These are phyloP conservation scores for Brienomyrus longianalis DNA, from an alignment of 2,113 vertebrate species.

Conservation along the genomic window DNA sequence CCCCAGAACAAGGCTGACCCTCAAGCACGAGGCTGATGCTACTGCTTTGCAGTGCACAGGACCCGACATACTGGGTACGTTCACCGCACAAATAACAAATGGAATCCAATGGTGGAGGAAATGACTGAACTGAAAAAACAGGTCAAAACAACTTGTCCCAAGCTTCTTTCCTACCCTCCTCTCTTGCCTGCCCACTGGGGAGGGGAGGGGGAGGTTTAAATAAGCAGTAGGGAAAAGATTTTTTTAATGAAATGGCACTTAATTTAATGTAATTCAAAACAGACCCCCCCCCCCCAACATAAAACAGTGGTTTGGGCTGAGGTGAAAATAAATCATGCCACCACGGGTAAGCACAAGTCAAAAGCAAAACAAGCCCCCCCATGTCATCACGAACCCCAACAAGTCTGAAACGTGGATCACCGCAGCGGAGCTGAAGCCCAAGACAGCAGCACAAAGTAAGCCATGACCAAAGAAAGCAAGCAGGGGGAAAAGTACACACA, in stretches of 20 bases:
- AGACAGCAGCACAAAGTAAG: not conserved
- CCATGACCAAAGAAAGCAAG: not conserved
- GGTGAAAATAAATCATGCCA: not conserved
- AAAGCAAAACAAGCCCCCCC: not conserved
- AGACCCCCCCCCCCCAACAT: not conserved
- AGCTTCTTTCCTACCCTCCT: conserved; percentile 29
- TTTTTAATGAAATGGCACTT: not conserved
- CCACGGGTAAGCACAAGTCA: not conserved
- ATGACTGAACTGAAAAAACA: conserved; percentile 43
- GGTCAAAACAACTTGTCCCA: conserved; percentile 39
- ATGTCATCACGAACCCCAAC: not conserved
- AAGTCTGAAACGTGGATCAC: not conserved
- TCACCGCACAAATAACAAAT: conserved; percentile 35
- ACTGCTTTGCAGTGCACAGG: conserved; percentile 18
- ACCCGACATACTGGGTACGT: conserved; percentile 21
- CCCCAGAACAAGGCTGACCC: not conserved
- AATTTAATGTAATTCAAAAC: not conserved
- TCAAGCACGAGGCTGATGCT: conserved; percentile 26
- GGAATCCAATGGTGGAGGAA: conserved; percentile 28
- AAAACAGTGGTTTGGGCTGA: not conserved
- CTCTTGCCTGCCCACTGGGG: not conserved
- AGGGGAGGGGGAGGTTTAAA: not conserved
- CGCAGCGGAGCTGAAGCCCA: not conserved
- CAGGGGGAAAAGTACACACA: not conserved
- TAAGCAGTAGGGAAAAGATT: no score